phyloP scores from a whole-genome alignment of 2,113 vertebrate genomes.

The Bostrychus sinensis region DNA sequence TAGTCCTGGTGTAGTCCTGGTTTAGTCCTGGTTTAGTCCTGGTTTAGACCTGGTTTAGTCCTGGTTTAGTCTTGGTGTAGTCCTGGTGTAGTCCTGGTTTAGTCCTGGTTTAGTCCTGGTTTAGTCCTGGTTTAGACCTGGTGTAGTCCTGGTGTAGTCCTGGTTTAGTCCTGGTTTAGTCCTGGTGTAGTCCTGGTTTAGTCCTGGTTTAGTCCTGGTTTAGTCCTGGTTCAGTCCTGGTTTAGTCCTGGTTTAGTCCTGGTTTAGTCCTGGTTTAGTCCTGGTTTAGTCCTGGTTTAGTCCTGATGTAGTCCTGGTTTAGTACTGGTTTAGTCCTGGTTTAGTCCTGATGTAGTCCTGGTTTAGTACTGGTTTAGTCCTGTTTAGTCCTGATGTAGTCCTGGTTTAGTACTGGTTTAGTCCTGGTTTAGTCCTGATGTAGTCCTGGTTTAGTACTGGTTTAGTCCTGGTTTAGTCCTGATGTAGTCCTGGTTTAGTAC shows the following conservation, averaged over 20 bases:
- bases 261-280: neutral
- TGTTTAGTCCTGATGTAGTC: conserved; percentile 82
- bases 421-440: neutral
- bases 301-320: neutral
- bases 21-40: neutral
- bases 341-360: neutral
- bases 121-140: neutral
- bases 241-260: conserved; percentile 57
- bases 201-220: neutral
- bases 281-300: no score
- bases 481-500: neutral
- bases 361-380: neutral
- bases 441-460: conserved; percentile 51
- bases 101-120: neutral
- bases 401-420: neutral
- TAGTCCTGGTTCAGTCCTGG: neutral
- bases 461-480: neutral
- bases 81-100: neutral
- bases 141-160: no score
- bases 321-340: conserved; percentile 55
- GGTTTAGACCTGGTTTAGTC: neutral
- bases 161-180: neutral
- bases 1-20: neutral
- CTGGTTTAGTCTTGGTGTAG: neutral
- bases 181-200: neutral